phyloP scores from a whole-genome alignment of 2,113 vertebrate genomes.

The Tragulus kanchil region DNA sequence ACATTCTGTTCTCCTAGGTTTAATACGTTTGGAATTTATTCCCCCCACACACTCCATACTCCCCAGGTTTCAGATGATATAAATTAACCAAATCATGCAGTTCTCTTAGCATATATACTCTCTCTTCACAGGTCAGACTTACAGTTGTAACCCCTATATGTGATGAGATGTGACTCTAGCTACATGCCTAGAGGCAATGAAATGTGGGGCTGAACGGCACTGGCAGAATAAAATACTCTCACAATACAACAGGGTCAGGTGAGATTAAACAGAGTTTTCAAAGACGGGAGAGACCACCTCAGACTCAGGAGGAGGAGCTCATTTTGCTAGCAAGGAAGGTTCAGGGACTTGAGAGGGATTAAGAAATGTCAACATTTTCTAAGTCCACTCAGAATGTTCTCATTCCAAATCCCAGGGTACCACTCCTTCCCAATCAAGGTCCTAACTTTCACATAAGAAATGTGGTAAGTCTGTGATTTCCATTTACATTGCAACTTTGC shows the following conservation, averaged over 20 bases:
- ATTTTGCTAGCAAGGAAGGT: not conserved
- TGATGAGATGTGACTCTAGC: not conserved
- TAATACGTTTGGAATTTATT: conserved; percentile 30
- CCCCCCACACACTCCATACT: not conserved
- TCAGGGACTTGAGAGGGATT: not conserved
- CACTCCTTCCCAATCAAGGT: not conserved
- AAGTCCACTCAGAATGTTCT: not conserved
- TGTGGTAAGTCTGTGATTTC: conserved; percentile 1
- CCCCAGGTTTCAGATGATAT: not conserved
- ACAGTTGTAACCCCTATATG: fast-evolving
- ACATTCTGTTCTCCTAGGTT: not conserved
- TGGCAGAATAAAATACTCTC: not conserved
- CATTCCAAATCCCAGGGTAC: not conserved
- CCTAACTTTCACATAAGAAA: not conserved
- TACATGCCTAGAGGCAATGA: not conserved
- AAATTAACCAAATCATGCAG: not conserved
- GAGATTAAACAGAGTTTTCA: not conserved
- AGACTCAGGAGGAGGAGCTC: not conserved
- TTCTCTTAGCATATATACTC: not conserved
- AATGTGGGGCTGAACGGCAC: not conserved
- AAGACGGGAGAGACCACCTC: not conserved
- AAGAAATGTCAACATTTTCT: not conserved
- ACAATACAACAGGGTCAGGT: not conserved
- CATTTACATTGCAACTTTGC: not conserved
- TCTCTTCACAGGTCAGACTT: conserved; percentile 9